These are phyloP conservation scores for Helleia helle DNA, from an alignment of 2,888 invertebrate species.

Conservation along the genomic window DNA sequence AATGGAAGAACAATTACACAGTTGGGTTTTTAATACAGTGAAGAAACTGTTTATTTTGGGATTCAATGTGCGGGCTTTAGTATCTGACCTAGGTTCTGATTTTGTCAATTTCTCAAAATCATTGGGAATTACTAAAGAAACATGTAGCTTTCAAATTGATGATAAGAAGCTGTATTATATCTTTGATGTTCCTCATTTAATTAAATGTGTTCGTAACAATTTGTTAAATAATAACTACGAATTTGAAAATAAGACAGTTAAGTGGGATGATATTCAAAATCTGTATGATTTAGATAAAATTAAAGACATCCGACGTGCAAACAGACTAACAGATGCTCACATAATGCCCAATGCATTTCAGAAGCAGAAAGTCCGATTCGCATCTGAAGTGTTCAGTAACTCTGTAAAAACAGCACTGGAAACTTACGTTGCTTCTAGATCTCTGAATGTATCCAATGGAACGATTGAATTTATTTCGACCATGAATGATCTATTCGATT, in stretches of 20 bases:
- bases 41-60: no score
- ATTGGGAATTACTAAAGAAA: background rate
- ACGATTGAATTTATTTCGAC: background rate
- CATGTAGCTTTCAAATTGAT: background rate
- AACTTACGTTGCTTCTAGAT: background rate
- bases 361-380: background rate
- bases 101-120: slow-evolving; percentile 4
- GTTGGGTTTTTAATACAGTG: no score
- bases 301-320: slow-evolving; percentile 13
- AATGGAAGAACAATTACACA: no score
- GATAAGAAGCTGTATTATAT: background rate
- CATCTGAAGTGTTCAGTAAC: background rate
- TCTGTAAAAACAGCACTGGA: background rate
- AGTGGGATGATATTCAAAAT: slow-evolving; percentile 2
- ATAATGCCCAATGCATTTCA: background rate
- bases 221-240: slow-evolving; percentile 1
- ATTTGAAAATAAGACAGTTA: background rate
- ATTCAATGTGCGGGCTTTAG: no score
- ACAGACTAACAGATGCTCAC: background rate
- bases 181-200: background rate
- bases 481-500: background rate
- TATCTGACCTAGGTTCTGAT: background rate
- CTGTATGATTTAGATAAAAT: background rate
- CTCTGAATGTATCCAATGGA: slow-evolving; percentile 1
- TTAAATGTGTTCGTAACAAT: background rate